Conservation (phyloP, 1,140 invertebrate species). For the Ceratosolen solmsi region DNA sequence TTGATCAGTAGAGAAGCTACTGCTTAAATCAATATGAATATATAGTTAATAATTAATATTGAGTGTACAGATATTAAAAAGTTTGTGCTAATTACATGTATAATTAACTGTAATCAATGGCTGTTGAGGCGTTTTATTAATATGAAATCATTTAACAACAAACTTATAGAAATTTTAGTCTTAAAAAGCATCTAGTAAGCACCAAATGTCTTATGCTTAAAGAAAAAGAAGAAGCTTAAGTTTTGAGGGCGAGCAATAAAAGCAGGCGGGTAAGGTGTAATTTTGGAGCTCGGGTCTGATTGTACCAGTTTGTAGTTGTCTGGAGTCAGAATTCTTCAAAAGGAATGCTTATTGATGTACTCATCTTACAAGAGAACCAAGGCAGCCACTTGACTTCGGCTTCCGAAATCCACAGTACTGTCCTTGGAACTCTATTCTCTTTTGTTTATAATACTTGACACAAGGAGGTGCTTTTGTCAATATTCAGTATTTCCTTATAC, state of each 20-base stretch:
- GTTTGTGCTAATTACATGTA: too few species aligned
- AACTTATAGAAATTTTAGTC: constrained; percentile 13
- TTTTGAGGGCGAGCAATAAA: constrained; percentile 43
- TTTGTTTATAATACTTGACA: constrained; percentile 12
- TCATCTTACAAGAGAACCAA: background rate
- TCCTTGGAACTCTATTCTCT: constrained; percentile 1
- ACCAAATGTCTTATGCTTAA: constrained; percentile 36
- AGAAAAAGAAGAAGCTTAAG: constrained; percentile 27
- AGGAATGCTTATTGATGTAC: constrained; percentile 29
- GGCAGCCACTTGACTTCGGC: constrained; percentile 51
- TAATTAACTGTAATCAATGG: background rate
- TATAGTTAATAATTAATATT: too few species aligned
- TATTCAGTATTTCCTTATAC: background rate
- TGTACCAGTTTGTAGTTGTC: constrained; percentile 43
- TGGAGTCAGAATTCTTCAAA: constrained; percentile 27
- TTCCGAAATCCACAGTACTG: constrained; percentile 53
- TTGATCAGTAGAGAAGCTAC: too few species aligned
- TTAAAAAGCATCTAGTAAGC: constrained; percentile 40
- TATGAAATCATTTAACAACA: background rate
- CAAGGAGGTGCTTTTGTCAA: constrained; percentile 2
- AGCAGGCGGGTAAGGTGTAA: constrained; percentile 44
- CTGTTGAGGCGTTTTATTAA: background rate
- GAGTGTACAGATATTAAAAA: too few species aligned
- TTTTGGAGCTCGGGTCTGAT: constrained; percentile 14
- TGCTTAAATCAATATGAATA: too few species aligned